Percentiles rank a stretch among this genome's conserved stretches.
phyloP scores from a whole-genome alignment of 2,113 vertebrate genomes.

The Fulmarus glacialis region DNA sequence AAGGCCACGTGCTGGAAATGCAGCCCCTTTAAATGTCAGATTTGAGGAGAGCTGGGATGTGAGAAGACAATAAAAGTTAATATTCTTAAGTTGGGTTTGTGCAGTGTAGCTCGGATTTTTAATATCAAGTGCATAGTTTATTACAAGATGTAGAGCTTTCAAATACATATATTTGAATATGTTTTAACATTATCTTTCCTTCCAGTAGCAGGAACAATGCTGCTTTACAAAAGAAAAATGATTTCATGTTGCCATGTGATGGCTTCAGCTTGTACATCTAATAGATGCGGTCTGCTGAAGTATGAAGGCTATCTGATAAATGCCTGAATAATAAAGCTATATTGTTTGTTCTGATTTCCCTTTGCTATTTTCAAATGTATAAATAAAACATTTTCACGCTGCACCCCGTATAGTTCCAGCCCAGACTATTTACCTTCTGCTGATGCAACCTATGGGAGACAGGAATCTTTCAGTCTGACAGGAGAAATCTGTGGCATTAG shows the following conservation, averaged over 20 bases:
- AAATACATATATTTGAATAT: constrained; percentile 43
- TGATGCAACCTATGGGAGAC: neutral
- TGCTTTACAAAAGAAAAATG: constrained; percentile 26
- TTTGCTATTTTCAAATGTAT: neutral
- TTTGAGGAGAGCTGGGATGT: neutral
- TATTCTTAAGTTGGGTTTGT: neutral
- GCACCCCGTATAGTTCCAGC: neutral
- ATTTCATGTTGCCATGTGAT: neutral
- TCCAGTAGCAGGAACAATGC: constrained; percentile 13
- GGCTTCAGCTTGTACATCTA: constrained; percentile 1
- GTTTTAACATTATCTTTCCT: constrained; percentile 25
- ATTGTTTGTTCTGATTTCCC: constrained; percentile 25
- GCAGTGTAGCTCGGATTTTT: neutral
- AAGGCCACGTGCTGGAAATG: neutral
- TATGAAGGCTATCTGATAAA: constrained; percentile 42
- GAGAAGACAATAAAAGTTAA: constrained; percentile 34
- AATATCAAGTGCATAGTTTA: constrained; percentile 51
- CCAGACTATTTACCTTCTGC: neutral
- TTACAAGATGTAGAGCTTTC: constrained; percentile 9
- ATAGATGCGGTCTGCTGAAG: neutral
- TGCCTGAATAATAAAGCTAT: constrained; percentile 21
- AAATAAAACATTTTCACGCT: constrained; percentile 34
- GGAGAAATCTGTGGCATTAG: neutral
- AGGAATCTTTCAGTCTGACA: neutral
- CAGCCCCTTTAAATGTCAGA: constrained; percentile 27